Conservation (phyloP, 1,140 invertebrate species). For the Grapholita molesta region DNA sequence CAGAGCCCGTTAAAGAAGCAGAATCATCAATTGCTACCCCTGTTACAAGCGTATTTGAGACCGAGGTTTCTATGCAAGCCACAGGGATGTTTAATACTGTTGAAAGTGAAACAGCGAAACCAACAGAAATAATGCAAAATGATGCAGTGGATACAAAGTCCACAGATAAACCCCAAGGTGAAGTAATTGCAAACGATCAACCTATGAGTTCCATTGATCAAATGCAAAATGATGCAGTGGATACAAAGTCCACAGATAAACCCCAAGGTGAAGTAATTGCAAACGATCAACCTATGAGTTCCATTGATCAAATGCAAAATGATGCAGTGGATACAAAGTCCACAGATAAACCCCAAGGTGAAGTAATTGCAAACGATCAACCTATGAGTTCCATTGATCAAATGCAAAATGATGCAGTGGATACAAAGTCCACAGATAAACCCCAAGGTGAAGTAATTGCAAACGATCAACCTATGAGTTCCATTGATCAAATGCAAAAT, state of each 20-base stretch:
- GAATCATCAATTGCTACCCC: neutral
- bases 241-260: neutral
- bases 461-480: neutral
- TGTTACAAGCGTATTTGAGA: neutral
- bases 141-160: neutral
- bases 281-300: neutral
- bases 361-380: neutral
- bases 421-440: neutral
- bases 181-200: neutral
- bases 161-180: neutral
- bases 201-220: neutral
- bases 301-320: neutral
- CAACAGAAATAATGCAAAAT: neutral
- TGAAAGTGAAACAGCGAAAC: neutral
- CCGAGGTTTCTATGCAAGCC: neutral
- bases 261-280: neutral
- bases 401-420: neutral
- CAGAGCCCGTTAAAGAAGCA: neutral
- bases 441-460: neutral
- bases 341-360: neutral
- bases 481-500: neutral
- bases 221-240: neutral
- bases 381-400: neutral
- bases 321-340: neutral
- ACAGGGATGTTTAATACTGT: neutral